Evolutionary conservation across 2,113 vertebrate species (phyloP).

Genomic region (Menidia beryllina): DNA sequence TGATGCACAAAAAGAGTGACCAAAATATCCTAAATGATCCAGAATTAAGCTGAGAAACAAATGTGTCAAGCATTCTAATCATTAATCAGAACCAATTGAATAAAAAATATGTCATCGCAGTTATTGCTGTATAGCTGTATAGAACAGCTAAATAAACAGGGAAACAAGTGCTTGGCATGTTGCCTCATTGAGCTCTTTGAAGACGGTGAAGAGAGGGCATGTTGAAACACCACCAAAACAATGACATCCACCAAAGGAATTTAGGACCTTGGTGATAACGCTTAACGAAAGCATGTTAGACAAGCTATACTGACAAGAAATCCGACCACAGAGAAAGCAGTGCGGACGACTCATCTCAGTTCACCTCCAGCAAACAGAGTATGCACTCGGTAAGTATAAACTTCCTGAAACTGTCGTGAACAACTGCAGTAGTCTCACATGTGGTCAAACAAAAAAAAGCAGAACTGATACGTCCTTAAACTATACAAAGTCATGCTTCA

Average conservation of each 20-base stretch:
- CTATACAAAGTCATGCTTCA: slow-evolving; percentile 33
- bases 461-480: slow-evolving; percentile 61
- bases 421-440: neutral
- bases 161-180: slow-evolving; percentile 42
- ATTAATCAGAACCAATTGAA: slow-evolving; percentile 45
- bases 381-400: neutral
- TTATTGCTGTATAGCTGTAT: slow-evolving; percentile 7
- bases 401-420: slow-evolving; percentile 1
- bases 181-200: slow-evolving; percentile 54
- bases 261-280: slow-evolving; percentile 68
- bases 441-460: slow-evolving; percentile 59
- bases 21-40: slow-evolving; percentile 44
- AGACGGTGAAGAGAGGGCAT: slow-evolving; percentile 54
- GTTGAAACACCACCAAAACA: slow-evolving; percentile 66
- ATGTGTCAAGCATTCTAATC: slow-evolving; percentile 40
- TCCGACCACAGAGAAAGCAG: slow-evolving; percentile 23
- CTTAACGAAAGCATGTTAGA: slow-evolving; percentile 66
- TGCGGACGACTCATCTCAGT: slow-evolving; percentile 27
- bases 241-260: slow-evolving; percentile 73
- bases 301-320: slow-evolving; percentile 59
- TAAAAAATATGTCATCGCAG: slow-evolving; percentile 4
- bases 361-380: slow-evolving; percentile 16
- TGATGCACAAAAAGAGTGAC: slow-evolving; percentile 46
- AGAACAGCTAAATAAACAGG: slow-evolving; percentile 23
- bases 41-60: slow-evolving; percentile 47